phyloP scores from a whole-genome alignment of 2,113 vertebrate species.

The Serinus canaria region DNA sequence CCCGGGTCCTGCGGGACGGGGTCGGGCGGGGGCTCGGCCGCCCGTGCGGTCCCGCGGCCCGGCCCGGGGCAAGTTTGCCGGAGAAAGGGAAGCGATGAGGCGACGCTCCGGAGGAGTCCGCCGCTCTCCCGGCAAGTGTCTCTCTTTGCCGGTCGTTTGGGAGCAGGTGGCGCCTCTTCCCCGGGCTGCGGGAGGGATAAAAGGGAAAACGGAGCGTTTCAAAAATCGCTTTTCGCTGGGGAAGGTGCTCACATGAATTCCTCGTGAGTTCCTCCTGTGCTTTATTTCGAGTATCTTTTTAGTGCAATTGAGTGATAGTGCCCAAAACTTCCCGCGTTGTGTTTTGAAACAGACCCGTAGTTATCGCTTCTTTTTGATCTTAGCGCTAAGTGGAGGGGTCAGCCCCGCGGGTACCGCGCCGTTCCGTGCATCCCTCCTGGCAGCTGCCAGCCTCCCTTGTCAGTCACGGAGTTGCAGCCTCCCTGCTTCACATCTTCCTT shows the following conservation, averaged over 20 bases:
- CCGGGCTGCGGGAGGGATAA: neutral
- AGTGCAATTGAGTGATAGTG: neutral
- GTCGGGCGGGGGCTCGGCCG: neutral
- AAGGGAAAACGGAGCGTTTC: neutral
- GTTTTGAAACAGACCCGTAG: neutral
- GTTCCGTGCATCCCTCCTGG: neutral
- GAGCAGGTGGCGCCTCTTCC: neutral
- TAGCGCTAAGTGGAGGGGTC: neutral
- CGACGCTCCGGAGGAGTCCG: neutral
- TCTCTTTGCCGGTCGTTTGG: neutral
- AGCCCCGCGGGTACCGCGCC: neutral
- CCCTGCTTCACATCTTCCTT: neutral
- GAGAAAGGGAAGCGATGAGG: rapidly evolving
- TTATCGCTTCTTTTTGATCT: neutral
- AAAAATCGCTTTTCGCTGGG: neutral
- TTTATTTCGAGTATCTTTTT: neutral
- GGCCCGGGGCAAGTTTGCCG: neutral
- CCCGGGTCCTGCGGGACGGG: neutral
- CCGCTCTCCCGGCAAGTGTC: neutral
- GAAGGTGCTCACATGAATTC: neutral
- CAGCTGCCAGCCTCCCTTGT: neutral
- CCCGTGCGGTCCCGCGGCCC: neutral
- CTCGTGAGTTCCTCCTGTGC: neutral
- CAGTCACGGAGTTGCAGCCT: neutral
- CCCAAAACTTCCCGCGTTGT: neutral